Evolutionary conservation across 2,888 invertebrate genomes (phyloP), one percentile per base, ranked within the genome.

Genomic region (Drosophila fungiperda): DNA sequence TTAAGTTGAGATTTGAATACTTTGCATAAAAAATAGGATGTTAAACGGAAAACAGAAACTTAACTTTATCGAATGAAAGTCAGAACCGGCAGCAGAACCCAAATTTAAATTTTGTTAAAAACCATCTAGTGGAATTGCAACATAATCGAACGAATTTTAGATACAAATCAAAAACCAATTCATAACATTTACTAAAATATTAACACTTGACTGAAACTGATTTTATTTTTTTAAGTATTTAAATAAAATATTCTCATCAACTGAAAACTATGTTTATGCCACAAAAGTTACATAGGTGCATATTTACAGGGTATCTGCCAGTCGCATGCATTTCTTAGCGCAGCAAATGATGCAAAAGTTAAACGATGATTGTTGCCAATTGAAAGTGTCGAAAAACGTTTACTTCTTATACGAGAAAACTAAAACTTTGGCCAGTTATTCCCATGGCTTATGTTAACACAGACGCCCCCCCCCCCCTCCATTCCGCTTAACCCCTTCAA

Each of bases 281-380:
- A n/a, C 5, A 42, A 42, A 42, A 11, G 15, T 36, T 35, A 3
- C 8, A 17, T 20, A 11, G 6, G 20, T 6, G 11, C 11, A 54
- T 26, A 8, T 35, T 7, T 1, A 12, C 45, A 20, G 17, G 6
- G 17, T 38, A 40, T 50, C 33, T 26, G 0, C 0, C 15, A 29
- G 20, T 26, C 12, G 15, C 1, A 6, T 15, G 12, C 4, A 36
- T 52, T 65, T 63, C 57, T 78, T 71, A 45, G 53, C 23, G 20
- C 29, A 71, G 20, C 61, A 67, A 78, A 80, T 76, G 58, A 53
- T 45, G 53, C 62, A 26, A 32, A 68, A 80, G 53, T 55, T 54
- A 17, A 58, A 59, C 35, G 38, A 55, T 29, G 38, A 45, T 69
- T 63, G 57, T 70, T 36, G 55, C 38, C 63, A 59, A 57, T 71